phyloP scores from a whole-genome alignment of 2,113 vertebrate species.

The Malurus cyaneus region DNA sequence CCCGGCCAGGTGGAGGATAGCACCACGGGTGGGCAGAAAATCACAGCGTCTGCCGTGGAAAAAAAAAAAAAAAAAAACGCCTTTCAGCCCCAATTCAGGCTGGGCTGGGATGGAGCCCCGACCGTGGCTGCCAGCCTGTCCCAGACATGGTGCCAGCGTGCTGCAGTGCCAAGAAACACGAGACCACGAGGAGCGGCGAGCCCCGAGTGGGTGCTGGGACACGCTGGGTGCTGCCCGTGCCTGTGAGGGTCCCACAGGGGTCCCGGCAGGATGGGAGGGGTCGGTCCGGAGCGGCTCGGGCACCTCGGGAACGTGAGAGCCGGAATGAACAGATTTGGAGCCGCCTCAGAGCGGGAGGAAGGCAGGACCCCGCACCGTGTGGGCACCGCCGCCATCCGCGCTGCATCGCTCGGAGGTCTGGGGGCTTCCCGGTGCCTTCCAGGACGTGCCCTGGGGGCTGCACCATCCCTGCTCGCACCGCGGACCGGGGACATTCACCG shows the following conservation, averaged over 20 bases:
- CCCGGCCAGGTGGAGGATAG: not conserved
- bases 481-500: not conserved
- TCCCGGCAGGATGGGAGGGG: fast-evolving
- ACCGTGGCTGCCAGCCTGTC: not conserved
- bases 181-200: no score
- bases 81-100: not conserved
- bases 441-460: not conserved
- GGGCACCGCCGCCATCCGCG: not conserved
- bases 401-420: fast-evolving
- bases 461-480: no score
- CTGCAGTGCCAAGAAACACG: not conserved
- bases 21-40: fast-evolving
- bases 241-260: not conserved
- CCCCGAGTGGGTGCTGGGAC: not conserved
- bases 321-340: not conserved
- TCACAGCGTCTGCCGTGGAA: fast-evolving
- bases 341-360: not conserved
- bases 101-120: not conserved
- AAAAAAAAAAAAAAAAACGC: no score
- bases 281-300: not conserved
- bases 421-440: not conserved
- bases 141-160: not conserved
- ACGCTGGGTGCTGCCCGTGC: fast-evolving
- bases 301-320: not conserved
- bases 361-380: not conserved